These are phyloP conservation scores for Germaria angustata DNA, from an alignment of 2,888 invertebrate genomes.

Conservation along the genomic window DNA sequence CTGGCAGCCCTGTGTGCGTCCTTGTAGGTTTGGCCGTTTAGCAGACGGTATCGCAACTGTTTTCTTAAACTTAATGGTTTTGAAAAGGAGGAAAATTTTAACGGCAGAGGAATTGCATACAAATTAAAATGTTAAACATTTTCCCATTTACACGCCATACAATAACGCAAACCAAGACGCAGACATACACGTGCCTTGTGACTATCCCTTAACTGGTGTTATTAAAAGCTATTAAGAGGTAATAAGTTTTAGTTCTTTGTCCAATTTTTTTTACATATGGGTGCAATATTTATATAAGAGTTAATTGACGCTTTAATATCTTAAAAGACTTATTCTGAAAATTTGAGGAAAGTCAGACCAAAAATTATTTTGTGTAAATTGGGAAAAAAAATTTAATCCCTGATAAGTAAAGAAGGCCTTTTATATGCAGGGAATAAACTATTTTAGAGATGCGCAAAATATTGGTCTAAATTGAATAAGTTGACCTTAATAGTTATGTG, in stretches of 20 bases:
- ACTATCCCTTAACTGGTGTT: slow-evolving; percentile 1
- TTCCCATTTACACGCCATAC: background rate
- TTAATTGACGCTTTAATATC: too few species aligned
- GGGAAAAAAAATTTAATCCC: too few species aligned
- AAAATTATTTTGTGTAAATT: too few species aligned
- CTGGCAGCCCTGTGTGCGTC: background rate
- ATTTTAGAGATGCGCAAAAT: too few species aligned
- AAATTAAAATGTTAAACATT: slow-evolving; percentile 3
- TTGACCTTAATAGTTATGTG: too few species aligned
- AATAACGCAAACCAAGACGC: background rate
- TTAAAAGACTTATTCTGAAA: too few species aligned
- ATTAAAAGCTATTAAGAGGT: slow-evolving; percentile 6
- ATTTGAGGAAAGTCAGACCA: too few species aligned
- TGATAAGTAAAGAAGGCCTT: too few species aligned
- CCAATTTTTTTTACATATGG: background rate
- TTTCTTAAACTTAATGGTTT: background rate
- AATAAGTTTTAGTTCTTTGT: background rate
- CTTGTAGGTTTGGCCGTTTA: background rate
- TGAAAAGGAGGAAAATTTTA: background rate
- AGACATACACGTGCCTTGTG: background rate
- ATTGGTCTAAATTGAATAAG: too few species aligned
- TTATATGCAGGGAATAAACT: too few species aligned
- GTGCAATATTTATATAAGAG: background rate
- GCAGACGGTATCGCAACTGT: background rate
- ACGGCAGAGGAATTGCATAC: background rate